Evolutionary conservation across 2,888 invertebrate species (phyloP).

Genomic region (Pherbina coryleti): DNA sequence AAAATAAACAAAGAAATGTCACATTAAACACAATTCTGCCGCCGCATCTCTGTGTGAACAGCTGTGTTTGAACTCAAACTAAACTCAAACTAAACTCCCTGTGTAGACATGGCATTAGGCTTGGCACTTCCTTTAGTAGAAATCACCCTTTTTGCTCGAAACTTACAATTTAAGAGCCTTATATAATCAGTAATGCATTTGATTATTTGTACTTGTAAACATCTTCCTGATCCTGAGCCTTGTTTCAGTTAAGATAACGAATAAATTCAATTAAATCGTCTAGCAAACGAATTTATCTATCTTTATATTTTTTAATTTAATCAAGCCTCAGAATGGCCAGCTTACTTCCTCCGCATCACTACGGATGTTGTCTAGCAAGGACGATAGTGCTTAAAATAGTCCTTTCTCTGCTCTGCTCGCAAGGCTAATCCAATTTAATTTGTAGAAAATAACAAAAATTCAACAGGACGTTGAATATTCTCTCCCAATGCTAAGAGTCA

Average conservation of each 20-base stretch:
- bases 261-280: neutral
- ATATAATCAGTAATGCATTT: too few species aligned
- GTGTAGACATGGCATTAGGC: too few species aligned
- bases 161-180: too few species aligned
- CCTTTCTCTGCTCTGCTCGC: neutral
- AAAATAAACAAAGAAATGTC: too few species aligned
- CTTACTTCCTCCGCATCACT: neutral
- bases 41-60: too few species aligned
- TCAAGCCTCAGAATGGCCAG: neutral
- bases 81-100: too few species aligned
- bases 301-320: neutral
- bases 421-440: slow-evolving; percentile 12
- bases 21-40: too few species aligned
- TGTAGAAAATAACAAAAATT: slow-evolving; percentile 5
- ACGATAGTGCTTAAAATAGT: neutral
- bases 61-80: too few species aligned
- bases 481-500: neutral
- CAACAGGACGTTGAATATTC: neutral
- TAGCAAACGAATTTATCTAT: neutral
- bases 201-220: too few species aligned
- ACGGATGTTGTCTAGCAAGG: neutral
- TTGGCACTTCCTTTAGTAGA: too few species aligned
- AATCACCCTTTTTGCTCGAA: too few species aligned
- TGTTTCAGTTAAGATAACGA: neutral
- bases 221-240: too few species aligned